A percentile compares a stretch with the other conserved stretches of the same genome.
These are phyloP conservation scores for Donacobius atricapilla DNA, from an alignment of 2,113 vertebrate species.

Conservation along the genomic window DNA sequence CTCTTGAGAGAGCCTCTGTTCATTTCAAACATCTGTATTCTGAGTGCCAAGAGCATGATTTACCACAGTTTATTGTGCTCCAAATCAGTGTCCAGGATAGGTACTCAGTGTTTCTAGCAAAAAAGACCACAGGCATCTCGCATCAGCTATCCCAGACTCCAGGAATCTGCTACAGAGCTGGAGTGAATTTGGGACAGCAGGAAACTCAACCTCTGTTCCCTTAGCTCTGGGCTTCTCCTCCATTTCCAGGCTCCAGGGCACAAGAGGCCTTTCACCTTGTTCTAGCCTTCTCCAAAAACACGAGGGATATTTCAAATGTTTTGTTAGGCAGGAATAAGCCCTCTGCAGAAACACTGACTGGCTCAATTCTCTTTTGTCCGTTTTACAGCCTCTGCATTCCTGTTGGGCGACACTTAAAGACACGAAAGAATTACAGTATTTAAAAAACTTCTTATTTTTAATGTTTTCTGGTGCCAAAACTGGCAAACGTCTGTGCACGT, in stretches of 20 bases:
- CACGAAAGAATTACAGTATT: slow-evolving; percentile 27
- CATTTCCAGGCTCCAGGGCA: background rate
- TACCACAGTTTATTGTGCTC: background rate
- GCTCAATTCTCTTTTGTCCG: background rate
- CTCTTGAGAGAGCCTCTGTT: slow-evolving; percentile 4
- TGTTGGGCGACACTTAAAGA: slow-evolving; percentile 7
- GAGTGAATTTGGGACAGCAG: background rate
- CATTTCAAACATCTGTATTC: slow-evolving; percentile 1
- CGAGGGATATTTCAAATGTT: background rate
- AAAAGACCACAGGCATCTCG: background rate
- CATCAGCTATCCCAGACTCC: background rate
- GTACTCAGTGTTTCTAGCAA: slow-evolving; percentile 4
- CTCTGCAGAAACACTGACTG: background rate
- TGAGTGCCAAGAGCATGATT: slow-evolving; percentile 6
- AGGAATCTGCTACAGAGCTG: background rate
- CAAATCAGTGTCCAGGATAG: background rate
- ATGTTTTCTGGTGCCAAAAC: slow-evolving; percentile 48
- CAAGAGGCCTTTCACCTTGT: background rate
- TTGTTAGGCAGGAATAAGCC: background rate
- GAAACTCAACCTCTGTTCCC: background rate
- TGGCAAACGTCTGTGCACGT: background rate
- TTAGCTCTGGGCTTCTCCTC: background rate
- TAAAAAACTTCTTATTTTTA: slow-evolving; percentile 25
- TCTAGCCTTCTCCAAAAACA: background rate
- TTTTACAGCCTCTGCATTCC: slow-evolving; percentile 30